These are phyloP conservation scores for Phragmatobia fuliginosa DNA, from an alignment of 2,888 invertebrate genomes.

Conservation along the genomic window DNA sequence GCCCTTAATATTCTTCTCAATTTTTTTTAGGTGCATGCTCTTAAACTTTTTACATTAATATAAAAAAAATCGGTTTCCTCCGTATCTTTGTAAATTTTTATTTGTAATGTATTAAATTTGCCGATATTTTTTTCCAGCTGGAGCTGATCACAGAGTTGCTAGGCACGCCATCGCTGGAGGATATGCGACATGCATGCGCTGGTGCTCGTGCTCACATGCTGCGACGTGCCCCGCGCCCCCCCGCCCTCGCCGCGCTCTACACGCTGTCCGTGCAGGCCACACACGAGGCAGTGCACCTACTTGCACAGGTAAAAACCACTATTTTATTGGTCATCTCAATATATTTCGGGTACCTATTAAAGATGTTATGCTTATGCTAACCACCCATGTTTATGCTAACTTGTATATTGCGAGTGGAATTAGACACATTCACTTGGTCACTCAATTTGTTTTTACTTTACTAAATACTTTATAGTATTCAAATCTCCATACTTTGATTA, in stretches of 20 bases:
- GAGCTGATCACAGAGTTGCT: conserved; percentile 98
- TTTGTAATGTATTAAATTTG: background rate
- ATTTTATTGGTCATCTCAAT: too few relatives aligned
- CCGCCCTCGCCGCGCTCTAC: conserved; percentile 95
- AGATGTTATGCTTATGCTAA: too few relatives aligned
- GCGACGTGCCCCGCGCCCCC: conserved; percentile 94
- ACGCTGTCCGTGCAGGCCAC: conserved; percentile 97
- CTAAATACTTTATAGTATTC: too few relatives aligned
- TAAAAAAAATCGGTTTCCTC: too few relatives aligned
- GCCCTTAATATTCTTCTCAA: too few relatives aligned
- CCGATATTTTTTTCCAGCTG: conserved; percentile 87
- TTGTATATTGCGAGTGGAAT: too few relatives aligned
- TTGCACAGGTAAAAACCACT: conserved; percentile 81
- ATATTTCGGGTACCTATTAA: too few relatives aligned
- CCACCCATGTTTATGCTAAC: too few relatives aligned
- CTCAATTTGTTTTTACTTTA: too few relatives aligned
- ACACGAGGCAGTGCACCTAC: conserved; percentile 98
- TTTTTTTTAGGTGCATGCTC: background rate
- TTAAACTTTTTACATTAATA: background rate
- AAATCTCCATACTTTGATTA: too few relatives aligned
- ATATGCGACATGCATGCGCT: conserved; percentile 99
- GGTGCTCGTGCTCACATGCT: conserved; percentile 97
- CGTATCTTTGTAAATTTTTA: too few relatives aligned
- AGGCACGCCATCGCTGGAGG: conserved; percentile 97
- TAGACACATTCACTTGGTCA: too few relatives aligned